Evolutionary conservation across 2,113 vertebrate species (phyloP).

Genomic region (Eudyptes chrysolophus): DNA sequence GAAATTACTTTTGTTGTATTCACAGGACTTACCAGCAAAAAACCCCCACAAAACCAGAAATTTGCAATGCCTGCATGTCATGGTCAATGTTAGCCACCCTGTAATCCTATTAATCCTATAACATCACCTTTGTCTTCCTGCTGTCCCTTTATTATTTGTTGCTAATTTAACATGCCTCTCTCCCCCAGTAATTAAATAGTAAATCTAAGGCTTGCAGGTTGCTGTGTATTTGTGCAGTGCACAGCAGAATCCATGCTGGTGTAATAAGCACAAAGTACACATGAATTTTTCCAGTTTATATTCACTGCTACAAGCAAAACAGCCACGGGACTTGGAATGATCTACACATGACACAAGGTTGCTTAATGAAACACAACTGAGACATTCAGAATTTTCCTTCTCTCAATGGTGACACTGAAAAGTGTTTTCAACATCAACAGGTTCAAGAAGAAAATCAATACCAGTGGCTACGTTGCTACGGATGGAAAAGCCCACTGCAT

Average conservation of each 20-base stretch:
- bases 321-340: neutral
- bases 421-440: conserved; percentile 62
- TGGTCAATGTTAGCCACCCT: neutral
- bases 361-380: neutral
- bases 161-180: neutral
- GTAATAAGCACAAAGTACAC: neutral
- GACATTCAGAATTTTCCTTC: neutral
- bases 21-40: neutral
- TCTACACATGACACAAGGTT: neutral
- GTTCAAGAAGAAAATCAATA: conserved; percentile 76
- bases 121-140: neutral
- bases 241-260: neutral
- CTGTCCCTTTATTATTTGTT: neutral
- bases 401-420: neutral
- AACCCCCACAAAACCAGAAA: neutral
- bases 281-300: neutral
- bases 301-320: neutral
- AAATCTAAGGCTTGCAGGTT: neutral
- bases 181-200: neutral
- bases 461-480: conserved; percentile 77
- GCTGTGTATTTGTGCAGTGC: neutral
- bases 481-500: conserved; percentile 81
- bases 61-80: neutral
- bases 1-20: neutral
- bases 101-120: neutral